A percentile compares a stretch with the other conserved stretches of the same genome.
Conservation (phyloP, 2,113 vertebrate genomes). For the human region DNA sequence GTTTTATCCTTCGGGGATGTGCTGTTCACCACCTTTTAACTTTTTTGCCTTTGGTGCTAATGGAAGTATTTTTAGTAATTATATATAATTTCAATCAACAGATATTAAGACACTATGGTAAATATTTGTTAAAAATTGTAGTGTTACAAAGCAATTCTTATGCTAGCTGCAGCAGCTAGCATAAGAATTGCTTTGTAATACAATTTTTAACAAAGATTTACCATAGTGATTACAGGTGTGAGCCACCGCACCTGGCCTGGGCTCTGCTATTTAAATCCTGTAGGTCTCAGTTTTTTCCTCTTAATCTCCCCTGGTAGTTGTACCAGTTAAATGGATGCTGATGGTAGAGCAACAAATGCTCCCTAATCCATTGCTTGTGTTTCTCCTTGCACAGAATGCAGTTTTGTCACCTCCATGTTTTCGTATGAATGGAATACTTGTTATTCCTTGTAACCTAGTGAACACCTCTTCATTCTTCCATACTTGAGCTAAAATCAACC, state of each 20-base stretch:
- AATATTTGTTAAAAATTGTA: too few relatives aligned
- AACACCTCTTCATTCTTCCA: neutral
- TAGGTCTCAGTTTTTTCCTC: neutral
- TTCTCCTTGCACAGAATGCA: rapidly evolving
- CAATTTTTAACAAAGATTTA: too few relatives aligned
- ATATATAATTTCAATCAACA: too few relatives aligned
- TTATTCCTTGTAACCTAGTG: neutral
- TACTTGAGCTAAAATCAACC: neutral
- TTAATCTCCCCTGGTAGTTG: rapidly evolving
- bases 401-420: neutral
- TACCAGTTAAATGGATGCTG: neutral
- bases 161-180: too few relatives aligned
- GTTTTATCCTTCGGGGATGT: neutral
- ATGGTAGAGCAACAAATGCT: neutral
- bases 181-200: too few relatives aligned
- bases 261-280: neutral
- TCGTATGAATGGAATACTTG: rapidly evolving
- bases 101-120: too few relatives aligned
- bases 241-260: too few relatives aligned
- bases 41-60: constrained; percentile 16
- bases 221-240: too few relatives aligned
- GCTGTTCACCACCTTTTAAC: neutral
- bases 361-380: neutral
- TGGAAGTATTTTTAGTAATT: too few relatives aligned
- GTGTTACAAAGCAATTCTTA: too few relatives aligned